Percentiles rank a stretch among this genome's conserved stretches.
phyloP scores from a whole-genome alignment of 1,140 invertebrate species.

The Onthophagus taurus region DNA sequence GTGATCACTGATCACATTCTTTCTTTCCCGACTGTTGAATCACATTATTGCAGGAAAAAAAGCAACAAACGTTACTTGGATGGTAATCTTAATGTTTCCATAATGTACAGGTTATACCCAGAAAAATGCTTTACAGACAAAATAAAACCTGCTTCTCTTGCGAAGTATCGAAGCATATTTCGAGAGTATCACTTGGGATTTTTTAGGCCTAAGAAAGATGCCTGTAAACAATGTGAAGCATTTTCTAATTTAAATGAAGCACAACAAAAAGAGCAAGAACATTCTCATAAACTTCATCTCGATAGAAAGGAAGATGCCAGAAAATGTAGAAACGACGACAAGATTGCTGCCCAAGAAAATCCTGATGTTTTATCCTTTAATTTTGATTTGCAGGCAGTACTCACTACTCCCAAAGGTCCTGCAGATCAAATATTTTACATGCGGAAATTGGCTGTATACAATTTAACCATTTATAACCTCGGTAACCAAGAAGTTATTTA shows the following conservation, averaged over 20 bases:
- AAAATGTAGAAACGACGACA: no score
- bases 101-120: conserved; percentile 22
- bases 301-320: no score
- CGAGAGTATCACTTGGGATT: conserved; percentile 22
- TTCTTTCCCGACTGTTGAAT: conserved; percentile 15
- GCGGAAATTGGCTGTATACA: conserved; percentile 37
- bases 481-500: conserved; percentile 26
- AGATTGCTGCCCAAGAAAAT: no score
- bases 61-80: conserved; percentile 16
- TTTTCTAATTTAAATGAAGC: conserved; percentile 12
- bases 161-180: conserved; percentile 20
- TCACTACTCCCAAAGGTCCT: conserved; percentile 29
- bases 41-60: conserved; percentile 16
- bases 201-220: conserved; percentile 22
- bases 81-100: conserved; percentile 13
- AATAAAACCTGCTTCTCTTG: conserved; percentile 15
- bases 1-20: no score
- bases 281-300: conserved; percentile 18
- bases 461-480: conserved; percentile 32
- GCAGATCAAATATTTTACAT: conserved; percentile 36
- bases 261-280: conserved; percentile 15
- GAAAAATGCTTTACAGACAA: conserved; percentile 13
- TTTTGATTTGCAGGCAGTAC: conserved; percentile 34
- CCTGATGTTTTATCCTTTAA: neutral
- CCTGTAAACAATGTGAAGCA: conserved; percentile 22